A percentile compares a stretch with the other conserved stretches of the same genome.
These are phyloP conservation scores for Sinelater perroti DNA, from an alignment of 2,888 invertebrate genomes.

Conservation along the genomic window DNA sequence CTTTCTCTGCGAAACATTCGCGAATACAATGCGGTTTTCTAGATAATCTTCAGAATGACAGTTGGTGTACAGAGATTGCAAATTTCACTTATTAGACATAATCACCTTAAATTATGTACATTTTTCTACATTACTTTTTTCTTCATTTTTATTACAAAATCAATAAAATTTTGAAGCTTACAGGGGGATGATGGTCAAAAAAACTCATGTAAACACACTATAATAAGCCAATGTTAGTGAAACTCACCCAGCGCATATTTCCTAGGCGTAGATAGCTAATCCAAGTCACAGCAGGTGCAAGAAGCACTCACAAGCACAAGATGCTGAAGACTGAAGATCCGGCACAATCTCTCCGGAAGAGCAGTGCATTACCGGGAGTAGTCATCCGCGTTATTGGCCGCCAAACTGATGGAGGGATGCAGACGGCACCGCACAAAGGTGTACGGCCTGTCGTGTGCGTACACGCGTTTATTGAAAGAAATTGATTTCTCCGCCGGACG, in stretches of 20 bases:
- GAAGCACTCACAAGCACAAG: conserved; percentile 34
- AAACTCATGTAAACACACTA: not conserved
- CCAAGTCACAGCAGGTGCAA: conserved; percentile 21
- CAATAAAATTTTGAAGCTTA: too few relatives aligned
- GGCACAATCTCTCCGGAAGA: conserved; percentile 36
- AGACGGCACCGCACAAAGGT: not conserved
- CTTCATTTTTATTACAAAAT: not conserved
- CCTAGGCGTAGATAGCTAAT: conserved; percentile 23
- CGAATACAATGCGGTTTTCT: conserved; percentile 10
- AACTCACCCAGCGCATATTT: conserved; percentile 31
- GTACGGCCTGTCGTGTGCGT: conserved; percentile 4
- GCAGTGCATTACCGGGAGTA: conserved; percentile 32
- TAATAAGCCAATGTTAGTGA: too few relatives aligned
- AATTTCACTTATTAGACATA: conserved; percentile 1
- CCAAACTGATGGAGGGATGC: conserved; percentile 12
- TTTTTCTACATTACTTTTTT: not conserved
- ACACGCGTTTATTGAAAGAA: conserved; percentile 7
- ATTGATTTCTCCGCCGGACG: conserved; percentile 24
- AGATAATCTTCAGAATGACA: not conserved
- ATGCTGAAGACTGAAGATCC: conserved; percentile 33
- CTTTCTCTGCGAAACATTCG: conserved; percentile 15
- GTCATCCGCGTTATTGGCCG: conserved; percentile 26
- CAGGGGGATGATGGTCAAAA: too few relatives aligned
- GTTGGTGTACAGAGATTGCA: not conserved
- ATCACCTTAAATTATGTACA: not conserved